A percentile compares a stretch with the other conserved stretches of the same genome.
These are phyloP conservation scores for Anabacerthia variegaticeps DNA, from an alignment of 2,797 vertebrate species.

Conservation along the genomic window DNA sequence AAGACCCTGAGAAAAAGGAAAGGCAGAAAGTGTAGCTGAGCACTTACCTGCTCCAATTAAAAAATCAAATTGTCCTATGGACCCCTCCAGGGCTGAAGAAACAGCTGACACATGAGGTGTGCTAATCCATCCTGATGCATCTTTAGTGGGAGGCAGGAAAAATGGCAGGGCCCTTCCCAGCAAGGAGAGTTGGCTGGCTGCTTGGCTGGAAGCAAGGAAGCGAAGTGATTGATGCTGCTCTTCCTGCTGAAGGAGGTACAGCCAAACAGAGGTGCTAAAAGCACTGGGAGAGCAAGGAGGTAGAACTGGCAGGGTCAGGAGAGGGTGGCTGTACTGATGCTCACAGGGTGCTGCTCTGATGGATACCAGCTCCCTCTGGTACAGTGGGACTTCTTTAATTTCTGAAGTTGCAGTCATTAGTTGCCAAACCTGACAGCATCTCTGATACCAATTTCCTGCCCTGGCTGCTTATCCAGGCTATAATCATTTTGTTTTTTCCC, in stretches of 20 bases:
- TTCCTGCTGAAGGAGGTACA: neutral
- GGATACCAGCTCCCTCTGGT: neutral
- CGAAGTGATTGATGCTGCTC: neutral
- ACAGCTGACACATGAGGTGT: neutral
- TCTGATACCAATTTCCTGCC: neutral
- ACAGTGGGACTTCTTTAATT: neutral
- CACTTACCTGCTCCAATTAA: neutral
- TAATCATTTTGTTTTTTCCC: conserved; percentile 4
- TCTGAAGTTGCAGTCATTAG: neutral
- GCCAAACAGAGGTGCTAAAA: neutral
- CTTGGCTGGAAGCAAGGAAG: neutral
- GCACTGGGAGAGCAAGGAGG: neutral
- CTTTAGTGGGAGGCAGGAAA: neutral
- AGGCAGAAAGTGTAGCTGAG: neutral
- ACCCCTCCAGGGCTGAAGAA: neutral
- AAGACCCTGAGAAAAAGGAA: neutral
- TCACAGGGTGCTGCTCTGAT: neutral
- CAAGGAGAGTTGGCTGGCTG: neutral
- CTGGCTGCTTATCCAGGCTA: neutral
- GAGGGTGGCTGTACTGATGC: neutral
- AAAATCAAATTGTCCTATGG: neutral
- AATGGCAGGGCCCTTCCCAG: neutral
- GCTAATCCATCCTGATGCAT: neutral
- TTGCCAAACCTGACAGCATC: neutral
- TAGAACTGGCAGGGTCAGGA: neutral